Evolutionary conservation across 2,888 invertebrate species (phyloP), one percentile per base, ranked within the genome.

Genomic region (Craniophora ligustri): DNA sequence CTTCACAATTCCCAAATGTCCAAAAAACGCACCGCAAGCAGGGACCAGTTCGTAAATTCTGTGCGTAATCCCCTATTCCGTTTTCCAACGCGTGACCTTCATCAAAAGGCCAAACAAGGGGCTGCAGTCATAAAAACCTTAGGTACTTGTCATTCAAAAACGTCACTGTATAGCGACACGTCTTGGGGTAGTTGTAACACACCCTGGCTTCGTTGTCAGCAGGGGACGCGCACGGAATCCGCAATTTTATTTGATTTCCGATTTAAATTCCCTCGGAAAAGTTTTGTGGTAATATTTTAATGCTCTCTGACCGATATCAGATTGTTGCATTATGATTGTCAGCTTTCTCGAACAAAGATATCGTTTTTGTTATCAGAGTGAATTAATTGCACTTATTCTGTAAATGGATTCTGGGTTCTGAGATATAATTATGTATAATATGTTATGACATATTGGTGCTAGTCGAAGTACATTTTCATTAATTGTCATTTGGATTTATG

Each of bases 211-310:
- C 73, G 68, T 75, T 72, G 62, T 62, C 65, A 67, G 63, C 67
- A 72, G 67, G 56, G 64, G 51, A 77, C 76, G 77, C 75, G 70
- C 47, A 35, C 53, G 49, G 84, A 85, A 86, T 86, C 78, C 76
- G 69, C 78, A 84, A 86, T 86, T 84, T 83, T 81, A 82, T 85
- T 82, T 81, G 79, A 82, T 83, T 82, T 77, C 68, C 78, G 78
- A 84, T 85, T 85, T 81, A 78, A 81, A 85, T 84, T 81, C 61
- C 34, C 35, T 41, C 30, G 32, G 19, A 7, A 42, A 35, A 32
- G 40, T 46, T 49, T 53, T 44, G 51, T 53, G 48, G 66, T 67
- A 67, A 74, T 75, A 67, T 62, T 63, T 59, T 59, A 70, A 56
- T 66, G 55, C 44, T 45, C 28, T 60, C 32, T 66, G 55, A 60